Base-by-base conservation (phyloP, 1,140 invertebrate genomes). In the Asobara japonica region DNA sequence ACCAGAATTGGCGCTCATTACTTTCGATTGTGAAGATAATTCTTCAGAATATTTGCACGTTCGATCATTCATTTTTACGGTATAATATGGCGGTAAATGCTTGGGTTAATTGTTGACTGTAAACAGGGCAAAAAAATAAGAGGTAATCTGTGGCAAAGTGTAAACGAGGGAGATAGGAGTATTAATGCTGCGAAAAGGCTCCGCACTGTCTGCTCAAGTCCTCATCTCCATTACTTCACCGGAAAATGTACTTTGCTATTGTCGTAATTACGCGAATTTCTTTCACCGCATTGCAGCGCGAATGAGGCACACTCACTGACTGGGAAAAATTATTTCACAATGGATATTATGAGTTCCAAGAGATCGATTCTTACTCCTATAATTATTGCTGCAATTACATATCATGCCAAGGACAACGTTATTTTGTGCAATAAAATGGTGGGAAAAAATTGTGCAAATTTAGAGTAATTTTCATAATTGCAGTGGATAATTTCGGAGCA, bases 241-340 rank as follows among this genome's bases (percentile, higher is more conserved):
- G 51, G 51, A 56, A 56, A 56, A 56, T 56, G 22, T 56, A 56
- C 51, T 56, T 27, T 22, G 51, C 18, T 56, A 56, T 56, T 56
- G 18, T 27, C 51, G 51, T 56, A 56, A 56, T 56, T 56, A 56
- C 51, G 51, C 13, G 51, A 56, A 27, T 56, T 25, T 56, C 51
- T 25, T 56, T 56, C 22, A 56, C 20, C 51, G 51, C 51, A 56
- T 56, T 25, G 18, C 18, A 56, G 51, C 51, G 41, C 18, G 41
- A 45, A 45, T 45, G 41, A 45, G 41, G 13, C 41, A 13, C 41
- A 18, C 13, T 45, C 18, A 16, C 18, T 56, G 51, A 56, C 13
- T 18, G 20, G 51, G 22, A 56, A n/a, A n/a, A n/a, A 25, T 56
- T 56, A 10, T 56, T 56, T 56, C 20, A 56, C 7, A 56, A 56